Conservation (phyloP, 1,140 invertebrate species). For the Diplogasteroides magnus region DNA sequence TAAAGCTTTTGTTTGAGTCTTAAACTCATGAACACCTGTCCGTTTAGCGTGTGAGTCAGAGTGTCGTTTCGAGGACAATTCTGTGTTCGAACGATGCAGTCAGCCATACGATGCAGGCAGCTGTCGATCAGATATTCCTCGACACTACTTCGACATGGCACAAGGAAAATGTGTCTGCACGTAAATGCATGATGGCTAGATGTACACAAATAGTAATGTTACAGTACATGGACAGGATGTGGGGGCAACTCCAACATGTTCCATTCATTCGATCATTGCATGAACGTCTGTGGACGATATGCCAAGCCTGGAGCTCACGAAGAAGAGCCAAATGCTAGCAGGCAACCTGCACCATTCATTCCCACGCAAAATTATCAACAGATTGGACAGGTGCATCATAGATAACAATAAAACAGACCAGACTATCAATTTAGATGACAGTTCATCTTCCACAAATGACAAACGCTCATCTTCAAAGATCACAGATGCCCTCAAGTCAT, state of each 20-base stretch:
- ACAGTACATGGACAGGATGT: conserved; percentile 37
- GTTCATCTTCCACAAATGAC: too few relatives aligned
- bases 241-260: conserved; percentile 36
- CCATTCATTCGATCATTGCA: conserved; percentile 38
- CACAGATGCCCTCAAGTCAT: too few relatives aligned
- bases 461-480: too few relatives aligned
- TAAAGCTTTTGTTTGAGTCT: too few relatives aligned
- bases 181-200: neutral
- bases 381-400: too few relatives aligned
- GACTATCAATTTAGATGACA: too few relatives aligned
- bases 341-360: too few relatives aligned
- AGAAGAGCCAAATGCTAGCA: too few relatives aligned
- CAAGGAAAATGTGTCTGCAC: conserved; percentile 35
- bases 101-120: conserved; percentile 35
- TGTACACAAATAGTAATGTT: too few relatives aligned
- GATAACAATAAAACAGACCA: too few relatives aligned
- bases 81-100: conserved; percentile 26
- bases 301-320: conserved; percentile 15
- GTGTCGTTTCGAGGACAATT: neutral
- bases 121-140: conserved; percentile 33
- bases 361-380: too few relatives aligned
- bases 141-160: conserved; percentile 37
- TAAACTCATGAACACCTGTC: neutral
- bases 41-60: neutral
- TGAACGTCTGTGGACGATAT: conserved; percentile 37